Evolutionary conservation across 1,140 invertebrate species (phyloP).

Genomic region (Polyergus mexicanus): DNA sequence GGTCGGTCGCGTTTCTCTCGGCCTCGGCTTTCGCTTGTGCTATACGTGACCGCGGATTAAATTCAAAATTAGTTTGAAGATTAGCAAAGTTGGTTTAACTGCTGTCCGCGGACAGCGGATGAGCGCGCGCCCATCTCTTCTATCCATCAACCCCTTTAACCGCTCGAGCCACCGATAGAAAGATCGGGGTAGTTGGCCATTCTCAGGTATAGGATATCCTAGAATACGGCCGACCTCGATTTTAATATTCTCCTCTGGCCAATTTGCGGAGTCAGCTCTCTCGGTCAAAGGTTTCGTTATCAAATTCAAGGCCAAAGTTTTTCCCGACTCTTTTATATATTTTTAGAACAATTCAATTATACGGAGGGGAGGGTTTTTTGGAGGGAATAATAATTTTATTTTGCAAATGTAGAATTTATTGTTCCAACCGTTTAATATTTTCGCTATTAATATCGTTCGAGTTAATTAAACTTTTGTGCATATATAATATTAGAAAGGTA

Average conservation of each 20-base stretch:
- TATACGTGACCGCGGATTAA: conserved; percentile 74
- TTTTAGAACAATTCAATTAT: not conserved
- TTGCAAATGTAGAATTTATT: not conserved
- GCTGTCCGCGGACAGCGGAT: conserved; percentile 56
- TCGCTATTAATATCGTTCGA: not conserved
- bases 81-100: conserved; percentile 76
- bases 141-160: conserved; percentile 64
- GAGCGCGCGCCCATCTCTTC: conserved; percentile 41
- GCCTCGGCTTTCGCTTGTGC: conserved; percentile 42
- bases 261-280: conserved; percentile 15
- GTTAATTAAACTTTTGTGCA: not conserved
- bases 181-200: conserved; percentile 24
- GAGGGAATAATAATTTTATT: not conserved
- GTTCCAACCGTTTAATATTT: not conserved
- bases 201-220: not conserved
- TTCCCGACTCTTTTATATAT: not conserved
- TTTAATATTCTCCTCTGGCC: conserved; percentile 40
- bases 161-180: conserved; percentile 58
- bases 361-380: not conserved
- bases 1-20: conserved; percentile 11
- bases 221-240: conserved; percentile 24
- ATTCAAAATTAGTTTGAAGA: conserved; percentile 78
- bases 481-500: not conserved
- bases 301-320: conserved; percentile 14
- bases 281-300: conserved; percentile 30